Base-by-base conservation (phyloP, 1,140 invertebrate genomes). In the Battus philenor region DNA sequence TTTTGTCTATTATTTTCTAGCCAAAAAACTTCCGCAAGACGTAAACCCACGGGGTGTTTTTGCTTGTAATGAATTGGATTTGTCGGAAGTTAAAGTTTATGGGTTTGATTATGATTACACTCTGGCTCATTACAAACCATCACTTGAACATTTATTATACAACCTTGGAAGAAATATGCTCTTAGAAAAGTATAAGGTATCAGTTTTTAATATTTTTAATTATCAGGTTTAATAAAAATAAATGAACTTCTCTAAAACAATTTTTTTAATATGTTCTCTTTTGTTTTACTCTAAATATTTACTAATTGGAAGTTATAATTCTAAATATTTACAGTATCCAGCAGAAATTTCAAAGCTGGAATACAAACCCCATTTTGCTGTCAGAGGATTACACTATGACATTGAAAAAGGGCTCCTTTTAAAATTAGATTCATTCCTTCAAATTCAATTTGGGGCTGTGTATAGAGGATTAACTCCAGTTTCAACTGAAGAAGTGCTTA, bases 91-190 rank as follows among this genome's bases (percentile, higher is more conserved):
- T 20, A 90, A 95, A 67, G 95, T 98, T 0, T 99, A 98, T 89
- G 98, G 98, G 9, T 99, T 99, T 88, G 98, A 99, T 87, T 99
- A 99, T 88, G 98, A 99, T 79, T 99, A 99, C 71, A 99, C 98
- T 0, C 80, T 99, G 50, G 97, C 97, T n/a, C 94, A 94, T 65
- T 99, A 99, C 80, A 97, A 95, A 67, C 92, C 94, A 10, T 90
- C 93, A 22, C 86, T 99, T 72, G 95, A 98, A 77, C 90, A 93
- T 69, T 86, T 98, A n/a, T 89, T 99, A 3, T 99, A 98, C 79
- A 93, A 96, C 69, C 87, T 98, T 24, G 97, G 95, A 4, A 90
- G 93, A 55, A 92, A 98, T 63, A 91, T 91, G 70, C 88, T 99
- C 0, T 91, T 99, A 34, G 90, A 94, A 67, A 93, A 95, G 65